These are phyloP conservation scores for Acanthosoma haemorrhoidale DNA, from an alignment of 2,888 invertebrate species.

Conservation along the genomic window DNA sequence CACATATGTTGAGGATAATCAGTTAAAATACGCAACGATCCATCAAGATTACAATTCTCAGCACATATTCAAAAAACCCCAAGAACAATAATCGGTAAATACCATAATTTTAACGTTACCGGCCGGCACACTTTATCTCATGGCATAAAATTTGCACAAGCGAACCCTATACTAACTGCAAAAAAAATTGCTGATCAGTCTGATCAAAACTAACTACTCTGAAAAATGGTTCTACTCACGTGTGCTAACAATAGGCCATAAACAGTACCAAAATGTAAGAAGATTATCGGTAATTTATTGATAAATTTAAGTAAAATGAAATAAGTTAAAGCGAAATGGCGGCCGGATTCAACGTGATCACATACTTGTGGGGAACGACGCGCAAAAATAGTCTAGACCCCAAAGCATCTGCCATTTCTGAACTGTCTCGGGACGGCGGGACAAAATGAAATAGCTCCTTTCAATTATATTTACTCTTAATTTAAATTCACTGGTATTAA, in stretches of 20 bases:
- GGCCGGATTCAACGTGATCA: constrained; percentile 63
- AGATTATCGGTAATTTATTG: constrained; percentile 15
- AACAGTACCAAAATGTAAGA: constrained; percentile 28
- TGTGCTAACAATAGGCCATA: constrained; percentile 37
- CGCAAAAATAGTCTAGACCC: constrained; percentile 57
- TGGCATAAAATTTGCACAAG: constrained; percentile 34
- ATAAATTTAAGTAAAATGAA: constrained; percentile 35
- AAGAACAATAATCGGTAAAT: no score
- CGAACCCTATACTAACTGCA: constrained; percentile 2
- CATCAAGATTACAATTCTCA: no score
- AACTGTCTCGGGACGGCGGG: no score
- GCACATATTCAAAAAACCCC: no score
- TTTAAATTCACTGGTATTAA: no score
- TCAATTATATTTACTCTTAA: no score
- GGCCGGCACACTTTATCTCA: constrained; percentile 34
- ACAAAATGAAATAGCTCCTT: no score
- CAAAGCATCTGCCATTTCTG: constrained; percentile 38
- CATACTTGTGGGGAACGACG: constrained; percentile 63
- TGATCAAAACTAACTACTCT: not conserved
- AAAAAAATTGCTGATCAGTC: not conserved
- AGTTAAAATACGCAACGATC: no score
- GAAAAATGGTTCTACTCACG: constrained; percentile 30
- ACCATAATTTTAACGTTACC: constrained; percentile 28
- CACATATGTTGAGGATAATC: constrained; percentile 2
- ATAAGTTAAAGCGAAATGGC: constrained; percentile 60